These are phyloP conservation scores for Catostylus mosaicus DNA, from an alignment of 30 jellyfish, hydroid and myxozoan species.

Conservation along the genomic window DNA sequence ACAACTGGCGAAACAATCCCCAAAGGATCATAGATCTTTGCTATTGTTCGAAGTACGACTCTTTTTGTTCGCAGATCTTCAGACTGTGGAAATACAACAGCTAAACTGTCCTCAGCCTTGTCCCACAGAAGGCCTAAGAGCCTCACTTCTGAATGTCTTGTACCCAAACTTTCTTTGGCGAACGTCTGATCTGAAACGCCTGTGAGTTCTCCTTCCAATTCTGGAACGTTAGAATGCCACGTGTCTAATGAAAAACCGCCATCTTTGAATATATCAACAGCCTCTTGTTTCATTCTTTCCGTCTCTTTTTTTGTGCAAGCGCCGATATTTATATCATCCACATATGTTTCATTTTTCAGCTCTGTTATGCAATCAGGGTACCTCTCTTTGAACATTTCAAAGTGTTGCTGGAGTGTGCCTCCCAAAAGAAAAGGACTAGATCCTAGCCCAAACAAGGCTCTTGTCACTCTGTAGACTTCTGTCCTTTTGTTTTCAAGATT, in stretches of 20 bases:
- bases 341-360: conserved; percentile 41
- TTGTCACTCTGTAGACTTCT: conserved; percentile 48
- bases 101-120: conserved; percentile 46
- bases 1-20: conserved; percentile 61
- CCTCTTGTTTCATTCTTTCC: conserved; percentile 26
- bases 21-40: conserved; percentile 65
- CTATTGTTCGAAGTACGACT: conserved; percentile 40
- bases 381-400: conserved; percentile 13
- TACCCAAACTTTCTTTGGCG: conserved; percentile 74
- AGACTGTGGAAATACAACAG: conserved; percentile 49
- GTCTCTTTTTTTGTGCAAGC: conserved; percentile 9
- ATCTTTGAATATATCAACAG: conserved; percentile 39
- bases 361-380: conserved; percentile 39
- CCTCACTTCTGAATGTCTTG: conserved; percentile 43
- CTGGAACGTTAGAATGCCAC: conserved; percentile 62
- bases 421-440: conserved; percentile 61
- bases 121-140: conserved; percentile 76
- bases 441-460: conserved; percentile 63
- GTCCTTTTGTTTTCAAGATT: conserved; percentile 31
- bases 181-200: conserved; percentile 19
- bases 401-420: conserved; percentile 60
- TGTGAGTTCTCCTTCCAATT: conserved; percentile 27
- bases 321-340: conserved; percentile 56
- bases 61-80: conserved; percentile 29
- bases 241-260: conserved; percentile 54